Evolutionary conservation across 2,888 invertebrate genomes (phyloP).

Genomic region (Spilarctia lutea): DNA sequence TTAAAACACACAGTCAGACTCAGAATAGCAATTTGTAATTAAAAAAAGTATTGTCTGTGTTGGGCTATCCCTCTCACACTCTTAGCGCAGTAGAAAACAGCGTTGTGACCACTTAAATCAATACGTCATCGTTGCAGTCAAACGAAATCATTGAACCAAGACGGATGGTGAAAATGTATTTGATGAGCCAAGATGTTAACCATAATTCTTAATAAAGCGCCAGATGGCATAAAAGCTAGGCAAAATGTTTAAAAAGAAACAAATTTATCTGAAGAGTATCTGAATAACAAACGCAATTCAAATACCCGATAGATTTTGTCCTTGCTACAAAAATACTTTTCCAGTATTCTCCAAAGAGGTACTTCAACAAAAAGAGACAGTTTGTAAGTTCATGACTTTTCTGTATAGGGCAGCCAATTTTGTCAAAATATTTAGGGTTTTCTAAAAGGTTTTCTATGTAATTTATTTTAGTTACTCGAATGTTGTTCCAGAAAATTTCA

Average conservation of each 20-base stretch:
- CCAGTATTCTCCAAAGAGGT: background rate
- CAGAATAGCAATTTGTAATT: too few species aligned
- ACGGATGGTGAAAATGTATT: too few species aligned
- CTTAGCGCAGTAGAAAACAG: too few species aligned
- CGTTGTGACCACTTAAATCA: too few species aligned
- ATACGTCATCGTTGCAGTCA: too few species aligned
- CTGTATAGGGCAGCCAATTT: conserved; percentile 27
- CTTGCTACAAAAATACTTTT: background rate
- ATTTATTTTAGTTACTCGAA: conserved; percentile 43
- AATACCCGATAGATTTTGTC: background rate
- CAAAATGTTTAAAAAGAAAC: background rate
- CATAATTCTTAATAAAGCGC: background rate
- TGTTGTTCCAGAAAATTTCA: background rate
- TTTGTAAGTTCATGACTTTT: conserved; percentile 17
- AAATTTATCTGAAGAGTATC: background rate
- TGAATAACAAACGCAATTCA: background rate
- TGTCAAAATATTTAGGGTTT: conserved; percentile 38
- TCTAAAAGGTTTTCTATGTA: conserved; percentile 52
- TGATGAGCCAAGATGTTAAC: background rate
- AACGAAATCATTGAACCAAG: too few species aligned
- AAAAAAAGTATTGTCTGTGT: too few species aligned
- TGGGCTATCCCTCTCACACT: too few species aligned
- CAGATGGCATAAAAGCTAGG: background rate
- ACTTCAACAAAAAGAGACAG: conserved; percentile 21
- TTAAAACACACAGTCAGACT: too few species aligned